phyloP scores from a whole-genome alignment of 2,113 vertebrate genomes.

The Bagarius yarrelli region DNA sequence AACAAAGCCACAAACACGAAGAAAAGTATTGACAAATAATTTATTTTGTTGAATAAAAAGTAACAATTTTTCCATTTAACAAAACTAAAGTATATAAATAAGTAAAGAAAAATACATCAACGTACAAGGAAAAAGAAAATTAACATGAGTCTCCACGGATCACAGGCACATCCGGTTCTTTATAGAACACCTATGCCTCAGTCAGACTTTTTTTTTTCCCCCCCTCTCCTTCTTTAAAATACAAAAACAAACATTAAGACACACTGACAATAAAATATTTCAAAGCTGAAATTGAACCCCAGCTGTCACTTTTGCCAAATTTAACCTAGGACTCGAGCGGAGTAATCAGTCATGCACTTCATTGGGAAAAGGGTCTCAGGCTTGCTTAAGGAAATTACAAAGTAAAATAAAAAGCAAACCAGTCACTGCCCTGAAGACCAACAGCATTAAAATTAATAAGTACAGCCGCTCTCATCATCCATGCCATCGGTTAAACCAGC shows the following conservation, averaged over 20 bases:
- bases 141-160: background rate
- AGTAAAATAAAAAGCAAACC: conserved; percentile 26
- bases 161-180: conserved; percentile 32
- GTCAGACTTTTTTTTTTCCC: conserved; percentile 10
- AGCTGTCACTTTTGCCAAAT: conserved; percentile 8
- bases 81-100: conserved; percentile 31
- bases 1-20: background rate
- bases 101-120: conserved; percentile 23
- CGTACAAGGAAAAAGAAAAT: conserved; percentile 8
- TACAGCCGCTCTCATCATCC: conserved; percentile 39
- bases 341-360: conserved; percentile 19
- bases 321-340: conserved; percentile 32
- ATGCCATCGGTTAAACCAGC: conserved; percentile 1
- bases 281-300: background rate
- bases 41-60: conserved; percentile 52
- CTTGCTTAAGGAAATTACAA: background rate
- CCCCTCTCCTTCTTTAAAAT: background rate
- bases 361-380: background rate
- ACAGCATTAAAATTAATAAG: conserved; percentile 19
- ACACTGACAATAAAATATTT: conserved; percentile 28
- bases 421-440: conserved; percentile 19
- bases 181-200: conserved; percentile 22
- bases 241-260: conserved; percentile 15
- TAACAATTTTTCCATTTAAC: conserved; percentile 18
- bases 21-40: conserved; percentile 36